Evolutionary conservation across 2,797 vertebrate genomes (phyloP), one percentile per base, ranked within the genome.

Genomic region (Enteromius radiatus): DNA sequence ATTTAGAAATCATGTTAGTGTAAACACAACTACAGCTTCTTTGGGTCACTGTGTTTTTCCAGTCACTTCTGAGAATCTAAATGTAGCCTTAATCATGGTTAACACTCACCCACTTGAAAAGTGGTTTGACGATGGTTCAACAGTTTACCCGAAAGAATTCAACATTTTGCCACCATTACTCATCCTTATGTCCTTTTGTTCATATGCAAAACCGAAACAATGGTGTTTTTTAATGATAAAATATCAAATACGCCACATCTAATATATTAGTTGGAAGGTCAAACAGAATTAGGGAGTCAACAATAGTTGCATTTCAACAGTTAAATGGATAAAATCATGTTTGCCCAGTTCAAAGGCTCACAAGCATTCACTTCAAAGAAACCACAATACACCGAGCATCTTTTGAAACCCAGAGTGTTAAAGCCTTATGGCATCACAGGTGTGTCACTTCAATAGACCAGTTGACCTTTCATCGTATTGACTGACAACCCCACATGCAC

Each of bases 351-450:
- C 75, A 67, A 71, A 69, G 26, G 45, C 31, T 49, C 56, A 19
- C 33, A 21, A 36, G 43, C 19, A 64, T 80, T 3, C 14, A 14
- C 76, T 78, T 82, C 69, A 79, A 82, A 81, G 69, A 36, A 47
- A 28, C 49, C 63, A 68, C 33, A 63, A 52, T 26, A n/a, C 59
- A 75, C 79, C 6, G 61, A 82, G 38, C 0, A 21, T 65, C 45
- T 79, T 74, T 79, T 75, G 69, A 64, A 84, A 74, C 38, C 21
- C 33, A 67, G 33, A 12, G 47, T 10, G 41, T 73, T 38, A 26
- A 71, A 64, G 52, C 38, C 63, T 31, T 52, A 36, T 77, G 78
- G 56, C 36, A 41, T 61, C 56, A 38, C 75, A 82, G 85, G 79
- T 69, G 79, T 54, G 36, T 65, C 26, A 38, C 63, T 78, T 73